Conservation (phyloP, 1,140 invertebrate genomes). For the Diabrotica virgifera region DNA sequence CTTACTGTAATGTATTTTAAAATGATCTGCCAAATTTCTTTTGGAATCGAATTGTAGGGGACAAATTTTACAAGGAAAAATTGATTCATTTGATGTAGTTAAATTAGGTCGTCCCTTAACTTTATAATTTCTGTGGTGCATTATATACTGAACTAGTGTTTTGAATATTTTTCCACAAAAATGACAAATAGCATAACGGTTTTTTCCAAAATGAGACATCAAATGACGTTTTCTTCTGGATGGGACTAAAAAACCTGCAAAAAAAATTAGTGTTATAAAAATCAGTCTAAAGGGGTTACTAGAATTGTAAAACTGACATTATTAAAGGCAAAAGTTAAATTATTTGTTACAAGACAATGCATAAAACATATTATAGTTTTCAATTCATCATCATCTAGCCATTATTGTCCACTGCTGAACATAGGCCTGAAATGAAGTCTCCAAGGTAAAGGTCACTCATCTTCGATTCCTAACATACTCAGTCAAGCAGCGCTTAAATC, state of each 20-base stretch:
- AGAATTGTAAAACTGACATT: too few relatives aligned
- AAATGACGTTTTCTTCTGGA: neutral
- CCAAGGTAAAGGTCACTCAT: too few relatives aligned
- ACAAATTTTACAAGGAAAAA: slow-evolving; percentile 51
- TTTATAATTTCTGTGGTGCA: neutral
- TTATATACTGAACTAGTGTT: neutral
- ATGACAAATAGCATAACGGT: neutral
- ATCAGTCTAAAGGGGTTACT: too few relatives aligned
- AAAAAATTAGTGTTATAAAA: neutral
- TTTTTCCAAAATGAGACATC: neutral
- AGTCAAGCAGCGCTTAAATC: too few relatives aligned
- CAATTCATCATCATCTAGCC: too few relatives aligned
- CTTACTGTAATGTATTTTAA: slow-evolving; percentile 42
- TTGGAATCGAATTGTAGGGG: slow-evolving; percentile 47
- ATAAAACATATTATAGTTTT: too few relatives aligned
- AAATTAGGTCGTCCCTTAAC: neutral
- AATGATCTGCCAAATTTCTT: slow-evolving; percentile 35
- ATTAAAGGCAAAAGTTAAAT: too few relatives aligned
- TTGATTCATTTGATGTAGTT: neutral
- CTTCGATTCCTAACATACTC: too few relatives aligned
- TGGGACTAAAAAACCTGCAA: neutral
- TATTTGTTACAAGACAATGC: too few relatives aligned
- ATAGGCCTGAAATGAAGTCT: too few relatives aligned
- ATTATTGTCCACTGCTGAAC: too few relatives aligned
- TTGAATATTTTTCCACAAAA: neutral